Evolutionary conservation across 2,888 invertebrate species (phyloP).

Genomic region (Macaria liturata): DNA sequence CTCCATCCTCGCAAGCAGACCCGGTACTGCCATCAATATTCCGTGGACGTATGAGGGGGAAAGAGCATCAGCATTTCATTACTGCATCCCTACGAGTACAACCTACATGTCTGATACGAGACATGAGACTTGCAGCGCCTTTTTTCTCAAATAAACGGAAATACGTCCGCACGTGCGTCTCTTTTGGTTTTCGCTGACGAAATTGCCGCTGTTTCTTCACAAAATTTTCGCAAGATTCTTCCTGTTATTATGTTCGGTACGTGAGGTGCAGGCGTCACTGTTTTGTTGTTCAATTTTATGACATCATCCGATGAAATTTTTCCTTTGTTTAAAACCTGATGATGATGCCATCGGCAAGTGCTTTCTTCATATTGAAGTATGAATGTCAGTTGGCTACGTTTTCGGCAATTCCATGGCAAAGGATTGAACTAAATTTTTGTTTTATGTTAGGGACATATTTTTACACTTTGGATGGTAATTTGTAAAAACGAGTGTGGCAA

Average conservation of each 20-base stretch:
- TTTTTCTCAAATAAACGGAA: constrained; percentile 36
- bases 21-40: constrained; percentile 66
- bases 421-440: no score
- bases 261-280: constrained; percentile 24
- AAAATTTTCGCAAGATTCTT: constrained; percentile 18
- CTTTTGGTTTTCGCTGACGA: constrained; percentile 33
- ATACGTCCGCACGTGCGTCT: constrained; percentile 33
- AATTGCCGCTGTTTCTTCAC: constrained; percentile 26
- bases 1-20: constrained; percentile 5
- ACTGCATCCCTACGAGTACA: constrained; percentile 47
- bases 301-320: no score
- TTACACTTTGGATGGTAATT: no score
- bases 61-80: constrained; percentile 71
- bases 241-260: constrained; percentile 32
- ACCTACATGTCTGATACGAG: constrained; percentile 36
- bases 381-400: no score
- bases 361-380: no score
- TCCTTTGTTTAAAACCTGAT: no score
- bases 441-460: no score
- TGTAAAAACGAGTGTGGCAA: no score
- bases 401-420: no score
- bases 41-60: constrained; percentile 58
- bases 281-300: constrained; percentile 6
- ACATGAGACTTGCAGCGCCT: constrained; percentile 30
- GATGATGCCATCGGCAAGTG: no score